Evolutionary conservation across 2,888 invertebrate genomes (phyloP).

Genomic region (Onthophagus sagittarius): DNA sequence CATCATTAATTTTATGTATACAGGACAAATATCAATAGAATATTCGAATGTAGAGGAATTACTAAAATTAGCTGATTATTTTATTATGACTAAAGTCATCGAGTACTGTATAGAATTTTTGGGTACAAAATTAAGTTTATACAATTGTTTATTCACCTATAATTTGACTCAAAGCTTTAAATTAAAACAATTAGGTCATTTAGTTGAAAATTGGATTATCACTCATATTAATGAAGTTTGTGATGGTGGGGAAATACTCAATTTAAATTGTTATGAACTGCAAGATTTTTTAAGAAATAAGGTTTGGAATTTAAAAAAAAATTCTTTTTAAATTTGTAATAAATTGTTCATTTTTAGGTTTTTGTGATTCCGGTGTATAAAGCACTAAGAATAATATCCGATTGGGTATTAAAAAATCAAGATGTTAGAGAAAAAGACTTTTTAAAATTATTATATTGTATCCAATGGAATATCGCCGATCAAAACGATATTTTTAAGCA

Average conservation of each 20-base stretch:
- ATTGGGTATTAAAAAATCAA: conserved; percentile 54
- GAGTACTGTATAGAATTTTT: conserved; percentile 62
- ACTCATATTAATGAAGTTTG: conserved; percentile 53
- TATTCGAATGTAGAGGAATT: conserved; percentile 59
- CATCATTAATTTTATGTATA: conserved; percentile 63
- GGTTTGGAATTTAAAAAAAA: conserved; percentile 35
- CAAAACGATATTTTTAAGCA: conserved; percentile 53
- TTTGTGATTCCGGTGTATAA: conserved; percentile 46
- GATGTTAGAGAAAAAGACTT: conserved; percentile 54
- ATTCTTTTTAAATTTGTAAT: neutral
- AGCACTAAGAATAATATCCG: conserved; percentile 51
- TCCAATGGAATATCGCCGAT: conserved; percentile 51
- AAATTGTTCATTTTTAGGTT: conserved; percentile 37
- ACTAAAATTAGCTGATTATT: conserved; percentile 59
- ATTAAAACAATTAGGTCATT: conserved; percentile 55
- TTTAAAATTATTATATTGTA: conserved; percentile 51
- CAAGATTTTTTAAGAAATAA: conserved; percentile 55
- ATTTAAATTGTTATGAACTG: conserved; percentile 49
- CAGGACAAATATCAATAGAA: conserved; percentile 57
- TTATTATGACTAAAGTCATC: conserved; percentile 58
- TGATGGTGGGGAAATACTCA: conserved; percentile 54
- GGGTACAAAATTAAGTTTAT: conserved; percentile 57
- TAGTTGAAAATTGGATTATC: conserved; percentile 54
- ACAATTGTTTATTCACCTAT: conserved; percentile 60
- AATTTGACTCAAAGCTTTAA: conserved; percentile 59